Evolutionary conservation across 1,140 invertebrate genomes (phyloP).

Genomic region (Drosophila grimshawi): DNA sequence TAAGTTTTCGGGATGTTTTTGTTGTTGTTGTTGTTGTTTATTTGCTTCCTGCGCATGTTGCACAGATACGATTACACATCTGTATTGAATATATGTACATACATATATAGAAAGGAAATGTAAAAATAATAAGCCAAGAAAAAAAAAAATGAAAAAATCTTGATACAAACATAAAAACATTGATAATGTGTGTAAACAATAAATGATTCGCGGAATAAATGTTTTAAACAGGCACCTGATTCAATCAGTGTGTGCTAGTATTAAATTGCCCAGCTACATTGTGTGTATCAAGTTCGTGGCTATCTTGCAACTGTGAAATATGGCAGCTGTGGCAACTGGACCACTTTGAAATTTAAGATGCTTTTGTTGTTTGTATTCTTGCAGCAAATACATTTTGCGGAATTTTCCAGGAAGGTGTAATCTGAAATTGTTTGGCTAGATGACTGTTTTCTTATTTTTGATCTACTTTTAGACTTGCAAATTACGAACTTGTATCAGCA

Average conservation of each 20-base stretch:
- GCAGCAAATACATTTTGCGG: no score
- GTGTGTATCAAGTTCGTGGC: background rate
- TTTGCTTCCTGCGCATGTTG: slow-evolving; percentile 27
- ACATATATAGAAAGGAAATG: slow-evolving; percentile 12
- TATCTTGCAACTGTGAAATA: background rate
- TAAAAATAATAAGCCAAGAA: slow-evolving; percentile 6
- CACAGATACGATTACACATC: slow-evolving; percentile 23
- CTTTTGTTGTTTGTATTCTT: no score
- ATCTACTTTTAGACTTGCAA: no score
- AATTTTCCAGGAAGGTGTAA: no score
- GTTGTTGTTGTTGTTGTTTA: background rate
- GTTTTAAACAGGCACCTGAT: background rate
- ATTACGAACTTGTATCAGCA: no score
- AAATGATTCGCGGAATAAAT: background rate
- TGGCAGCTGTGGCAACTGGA: background rate
- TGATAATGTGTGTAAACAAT: slow-evolving; percentile 31
- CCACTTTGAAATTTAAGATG: no score
- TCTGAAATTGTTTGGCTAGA: no score
- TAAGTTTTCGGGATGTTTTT: slow-evolving; percentile 7
- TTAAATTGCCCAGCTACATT: slow-evolving; percentile 1
- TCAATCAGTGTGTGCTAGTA: background rate
- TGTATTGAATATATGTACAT: background rate
- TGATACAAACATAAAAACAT: slow-evolving; percentile 8
- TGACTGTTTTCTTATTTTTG: no score
- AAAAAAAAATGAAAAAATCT: background rate